These are phyloP conservation scores for Crossaster papposus DNA, from an alignment of 53 echinoderm and acorn worm genomes.

Conservation along the genomic window DNA sequence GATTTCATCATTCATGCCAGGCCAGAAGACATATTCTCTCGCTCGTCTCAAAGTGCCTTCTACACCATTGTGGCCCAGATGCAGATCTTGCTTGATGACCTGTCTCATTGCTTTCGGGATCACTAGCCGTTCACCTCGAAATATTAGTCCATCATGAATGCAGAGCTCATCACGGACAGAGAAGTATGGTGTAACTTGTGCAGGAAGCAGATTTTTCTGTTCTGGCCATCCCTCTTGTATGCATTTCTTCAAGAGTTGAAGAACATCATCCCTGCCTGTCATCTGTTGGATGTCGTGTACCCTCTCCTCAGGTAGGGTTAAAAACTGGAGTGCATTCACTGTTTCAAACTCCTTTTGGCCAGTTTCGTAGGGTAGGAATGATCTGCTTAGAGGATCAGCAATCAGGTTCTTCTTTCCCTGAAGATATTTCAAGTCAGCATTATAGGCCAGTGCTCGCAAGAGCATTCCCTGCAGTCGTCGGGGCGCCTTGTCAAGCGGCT, in stretches of 20 bases:
- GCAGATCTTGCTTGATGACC: conserved; percentile 48
- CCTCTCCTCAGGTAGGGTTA: conserved; percentile 16
- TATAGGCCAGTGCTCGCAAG: conserved; percentile 50
- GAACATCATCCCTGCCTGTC: conserved; percentile 36
- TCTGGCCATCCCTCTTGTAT: conserved; percentile 70
- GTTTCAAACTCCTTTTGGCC: conserved; percentile 60
- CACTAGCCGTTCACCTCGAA: conserved; percentile 64
- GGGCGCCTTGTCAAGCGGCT: conserved; percentile 63
- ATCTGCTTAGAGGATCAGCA: conserved; percentile 62
- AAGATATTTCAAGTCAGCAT: conserved; percentile 45
- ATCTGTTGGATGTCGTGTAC: conserved; percentile 24
- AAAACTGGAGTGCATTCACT: conserved; percentile 44
- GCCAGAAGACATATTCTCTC: conserved; percentile 64
- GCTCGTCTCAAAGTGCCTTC: conserved; percentile 64
- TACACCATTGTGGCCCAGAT: conserved; percentile 63
- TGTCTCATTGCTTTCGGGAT: conserved; percentile 59
- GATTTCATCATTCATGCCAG: conserved; percentile 50
- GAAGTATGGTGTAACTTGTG: conserved; percentile 41
- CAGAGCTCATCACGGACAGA: conserved; percentile 60
- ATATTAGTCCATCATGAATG: conserved; percentile 53
- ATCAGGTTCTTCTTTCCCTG: conserved; percentile 57
- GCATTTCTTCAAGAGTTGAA: conserved; percentile 26
- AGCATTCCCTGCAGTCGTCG: conserved; percentile 61
- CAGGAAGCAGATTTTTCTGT: conserved; percentile 32
- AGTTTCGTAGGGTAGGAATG: conserved; percentile 39